Conservation (phyloP, 2,797 vertebrate genomes). For the Orestias chungarensis region DNA sequence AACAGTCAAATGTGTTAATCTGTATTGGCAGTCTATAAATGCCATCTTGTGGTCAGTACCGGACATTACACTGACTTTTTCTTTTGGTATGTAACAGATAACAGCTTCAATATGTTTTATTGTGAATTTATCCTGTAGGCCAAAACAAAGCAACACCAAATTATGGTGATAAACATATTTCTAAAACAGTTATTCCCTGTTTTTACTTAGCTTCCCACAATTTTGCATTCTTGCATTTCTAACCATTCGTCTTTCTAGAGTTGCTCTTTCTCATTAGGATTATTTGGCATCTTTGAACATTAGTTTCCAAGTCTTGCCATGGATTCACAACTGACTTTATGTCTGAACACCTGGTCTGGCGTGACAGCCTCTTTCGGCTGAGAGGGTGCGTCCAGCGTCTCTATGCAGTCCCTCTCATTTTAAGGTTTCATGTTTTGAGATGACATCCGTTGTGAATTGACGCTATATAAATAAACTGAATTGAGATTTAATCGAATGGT, state of each 20-base stretch:
- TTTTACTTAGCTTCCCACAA: background rate
- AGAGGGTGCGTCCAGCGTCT: no score
- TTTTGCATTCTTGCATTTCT: background rate
- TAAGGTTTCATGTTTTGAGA: no score
- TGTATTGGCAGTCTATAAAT: slow-evolving; percentile 15
- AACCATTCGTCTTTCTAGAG: background rate
- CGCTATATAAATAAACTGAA: no score
- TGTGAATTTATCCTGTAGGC: background rate
- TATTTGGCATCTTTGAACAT: background rate
- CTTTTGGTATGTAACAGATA: background rate
- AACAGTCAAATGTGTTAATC: background rate
- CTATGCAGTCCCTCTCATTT: no score
- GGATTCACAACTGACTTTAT: background rate
- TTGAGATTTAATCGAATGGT: no score
- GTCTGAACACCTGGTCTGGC: no score
- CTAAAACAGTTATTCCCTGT: background rate
- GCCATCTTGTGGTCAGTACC: slow-evolving; percentile 59
- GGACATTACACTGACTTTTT: slow-evolving; percentile 18
- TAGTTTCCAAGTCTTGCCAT: background rate
- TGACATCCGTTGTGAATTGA: no score
- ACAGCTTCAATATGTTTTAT: background rate
- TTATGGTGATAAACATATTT: background rate
- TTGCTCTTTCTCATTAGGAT: background rate
- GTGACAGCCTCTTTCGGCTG: no score
- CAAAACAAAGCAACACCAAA: background rate